Evolutionary conservation across 2,113 vertebrate genomes (phyloP), one percentile per base, ranked within the genome.

Genomic region (Vicugna pacos): DNA sequence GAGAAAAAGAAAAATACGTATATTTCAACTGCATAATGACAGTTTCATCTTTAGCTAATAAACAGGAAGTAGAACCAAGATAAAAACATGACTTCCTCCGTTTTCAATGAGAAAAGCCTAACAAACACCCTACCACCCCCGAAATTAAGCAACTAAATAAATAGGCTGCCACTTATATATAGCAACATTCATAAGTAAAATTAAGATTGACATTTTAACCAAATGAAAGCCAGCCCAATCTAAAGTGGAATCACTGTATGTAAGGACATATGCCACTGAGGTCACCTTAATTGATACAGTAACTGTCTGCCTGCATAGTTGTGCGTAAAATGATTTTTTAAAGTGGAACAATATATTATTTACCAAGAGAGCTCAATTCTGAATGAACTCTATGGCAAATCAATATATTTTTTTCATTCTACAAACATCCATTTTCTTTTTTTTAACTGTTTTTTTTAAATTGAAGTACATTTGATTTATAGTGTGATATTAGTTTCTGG

Each of bases 51-150:
- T 88, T 72, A 83, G 76, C 72, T 48, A 96, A 95, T 98, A 99
- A 98, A 98, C 98, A 99, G 98, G 98, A 98, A 98, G 94, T 98
- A 89, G 91, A 97, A 93, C 94, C 97, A 98, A 97, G 97, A 98
- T 98, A 97, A 97, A 98, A 98, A 97, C 91, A 98, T 98, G 95
- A 98, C 95, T 97, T 98, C 81, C 97, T 97, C 97, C 97, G 97
- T 97, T 97, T 97, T 97, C 97, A 97, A 96, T 95, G 98, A 98
- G 82, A 97, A 97, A 97, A 89, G 20, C 96, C 83, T 48, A 96
- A 93, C 93, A 98, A 94, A 64, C 70, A 97, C 38, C 72, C 96
- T 97, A 64, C 17, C 86, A 96, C 64, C 69, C 81, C 8, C 7
- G n/a, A 35, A 60, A 32, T 46, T 9, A 80, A 24, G 56, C 16